Conservation (phyloP, 2,888 invertebrate genomes). For the Drosophila kambysellisi region DNA sequence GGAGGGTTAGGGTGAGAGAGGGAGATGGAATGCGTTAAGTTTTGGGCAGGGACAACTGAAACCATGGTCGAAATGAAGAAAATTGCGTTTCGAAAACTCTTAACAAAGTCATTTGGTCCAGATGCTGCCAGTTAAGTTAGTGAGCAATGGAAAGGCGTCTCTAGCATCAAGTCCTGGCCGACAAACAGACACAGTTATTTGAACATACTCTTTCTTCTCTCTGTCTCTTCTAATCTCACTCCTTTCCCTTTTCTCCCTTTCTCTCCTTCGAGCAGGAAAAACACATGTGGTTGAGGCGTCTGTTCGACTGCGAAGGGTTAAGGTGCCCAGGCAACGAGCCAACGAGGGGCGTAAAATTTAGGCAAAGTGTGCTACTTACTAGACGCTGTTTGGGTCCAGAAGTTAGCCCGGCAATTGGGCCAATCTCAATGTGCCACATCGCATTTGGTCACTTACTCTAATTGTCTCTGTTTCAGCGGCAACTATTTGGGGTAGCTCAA, state of each 20-base stretch:
- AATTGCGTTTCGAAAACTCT: constrained; percentile 80
- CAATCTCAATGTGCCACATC: constrained; percentile 38
- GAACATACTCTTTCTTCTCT: constrained; percentile 1
- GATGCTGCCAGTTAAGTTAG: constrained; percentile 77
- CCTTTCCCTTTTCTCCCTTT: background rate
- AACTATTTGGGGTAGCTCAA: constrained; percentile 49
- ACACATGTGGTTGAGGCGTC: constrained; percentile 72
- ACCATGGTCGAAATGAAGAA: constrained; percentile 64
- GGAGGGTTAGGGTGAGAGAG: background rate
- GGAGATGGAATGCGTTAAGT: constrained; percentile 24
- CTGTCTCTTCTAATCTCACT: background rate
- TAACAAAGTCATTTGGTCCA: constrained; percentile 80
- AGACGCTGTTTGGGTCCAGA: constrained; percentile 9
- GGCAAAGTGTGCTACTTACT: constrained; percentile 66
- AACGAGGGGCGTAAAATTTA: constrained; percentile 51
- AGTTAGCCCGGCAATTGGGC: constrained; percentile 41
- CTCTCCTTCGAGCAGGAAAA: constrained; percentile 20
- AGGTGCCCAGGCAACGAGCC: constrained; percentile 40
- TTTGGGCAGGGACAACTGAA: constrained; percentile 30
- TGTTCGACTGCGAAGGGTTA: constrained; percentile 67
- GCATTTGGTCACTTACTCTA: constrained; percentile 72
- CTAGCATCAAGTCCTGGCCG: constrained; percentile 22
- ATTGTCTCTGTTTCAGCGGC: constrained; percentile 59
- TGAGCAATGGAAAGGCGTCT: constrained; percentile 34
- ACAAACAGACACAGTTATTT: constrained; percentile 42